Conservation (phyloP, 2,888 invertebrate species). For the Andrena hattorfiana region DNA sequence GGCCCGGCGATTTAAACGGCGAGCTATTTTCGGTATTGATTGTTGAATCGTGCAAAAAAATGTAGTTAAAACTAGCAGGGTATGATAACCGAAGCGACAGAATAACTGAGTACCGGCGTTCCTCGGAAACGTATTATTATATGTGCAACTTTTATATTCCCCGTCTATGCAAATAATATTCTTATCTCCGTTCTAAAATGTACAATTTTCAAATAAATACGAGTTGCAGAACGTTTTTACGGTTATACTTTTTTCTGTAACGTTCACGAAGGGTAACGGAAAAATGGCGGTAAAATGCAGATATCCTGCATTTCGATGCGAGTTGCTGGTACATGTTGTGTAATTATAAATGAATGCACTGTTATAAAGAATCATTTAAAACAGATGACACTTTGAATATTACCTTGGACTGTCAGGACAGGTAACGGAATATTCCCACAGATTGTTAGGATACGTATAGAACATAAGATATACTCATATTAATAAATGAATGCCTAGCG, state of each 20-base stretch:
- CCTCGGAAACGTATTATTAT: neutral
- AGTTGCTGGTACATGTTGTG: no score
- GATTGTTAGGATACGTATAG: no score
- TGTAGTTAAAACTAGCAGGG: neutral
- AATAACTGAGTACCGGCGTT: neutral
- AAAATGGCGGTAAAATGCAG: neutral
- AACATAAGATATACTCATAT: neutral
- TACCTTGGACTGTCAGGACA: no score
- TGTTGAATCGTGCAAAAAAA: neutral
- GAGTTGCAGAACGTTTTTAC: no score
- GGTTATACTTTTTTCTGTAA: no score
- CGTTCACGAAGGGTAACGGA: neutral
- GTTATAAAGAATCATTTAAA: no score
- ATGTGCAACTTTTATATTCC: neutral
- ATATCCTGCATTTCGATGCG: neutral
- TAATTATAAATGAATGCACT: no score
- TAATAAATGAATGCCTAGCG: neutral
- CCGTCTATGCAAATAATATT: neutral
- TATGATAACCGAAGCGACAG: neutral
- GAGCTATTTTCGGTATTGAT: constrained; percentile 6
- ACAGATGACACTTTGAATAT: no score
- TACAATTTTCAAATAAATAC: no score
- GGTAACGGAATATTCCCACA: no score
- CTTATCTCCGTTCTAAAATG: no score
- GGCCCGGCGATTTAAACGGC: neutral